Base-by-base conservation (phyloP, 2,113 vertebrate species). In the Nestor notabilis region DNA sequence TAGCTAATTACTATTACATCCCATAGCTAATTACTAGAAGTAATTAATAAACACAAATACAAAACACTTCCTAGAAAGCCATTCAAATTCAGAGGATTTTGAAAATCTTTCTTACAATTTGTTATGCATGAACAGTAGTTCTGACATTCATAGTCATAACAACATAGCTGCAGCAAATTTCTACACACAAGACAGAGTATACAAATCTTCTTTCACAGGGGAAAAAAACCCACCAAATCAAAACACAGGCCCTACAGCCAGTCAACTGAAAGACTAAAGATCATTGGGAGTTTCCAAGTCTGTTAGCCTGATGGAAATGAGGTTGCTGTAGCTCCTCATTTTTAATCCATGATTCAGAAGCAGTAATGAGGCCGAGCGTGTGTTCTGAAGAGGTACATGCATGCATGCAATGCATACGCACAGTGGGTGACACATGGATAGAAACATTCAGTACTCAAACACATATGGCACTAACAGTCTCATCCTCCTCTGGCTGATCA, bases 341-440 rank as follows among this genome's bases (percentile, higher is more conserved):
- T 87, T 74, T 55, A 90, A 61, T 52, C 17, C 35, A 49, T 23
- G 17, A 74, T 88, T 84, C 60, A 66, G 74, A 88, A 75, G 70
- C 27, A 70, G 50, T 14, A 61, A 46, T 25, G 49, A 70, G 60
- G 78, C 49, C 33, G 27, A 64, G 35, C 1, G 0, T 13, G 28
- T 41, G 31, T 7, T 90, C 64, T 68, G 58, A 77, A 27, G 15
- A 87, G 60, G 58, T 19, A 53, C 2, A 3, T 2, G n/a, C n/a
- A 58, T 28, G 53, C n/a, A 63, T 9, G 15, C 27, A 63, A 23
- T 17, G 41, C 35, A 20, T 14, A 28, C 24, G 65, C 0, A 0
- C 41, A 43, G 35, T 0, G 0, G 25, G 29, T 12, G 12, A 65
- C 41, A 50, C 44, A 17, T 11, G 7, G 20, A 37, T 7, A 78